These are phyloP conservation scores for Odontamblyopus lacepedii DNA, from an alignment of 2,797 vertebrate genomes.

Conservation along the genomic window DNA sequence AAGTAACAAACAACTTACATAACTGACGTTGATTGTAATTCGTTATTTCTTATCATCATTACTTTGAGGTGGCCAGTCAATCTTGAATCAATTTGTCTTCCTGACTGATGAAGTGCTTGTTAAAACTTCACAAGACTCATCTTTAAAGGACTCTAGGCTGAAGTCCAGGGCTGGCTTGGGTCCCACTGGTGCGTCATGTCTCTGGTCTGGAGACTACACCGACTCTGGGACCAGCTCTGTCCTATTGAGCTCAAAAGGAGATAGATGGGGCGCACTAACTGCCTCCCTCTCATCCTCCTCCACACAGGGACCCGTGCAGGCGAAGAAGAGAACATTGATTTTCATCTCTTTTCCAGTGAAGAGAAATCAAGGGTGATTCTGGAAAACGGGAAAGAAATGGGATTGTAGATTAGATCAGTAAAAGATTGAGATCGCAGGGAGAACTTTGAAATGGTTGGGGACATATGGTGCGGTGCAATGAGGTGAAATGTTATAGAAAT, in stretches of 20 bases:
- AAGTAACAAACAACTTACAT: neutral
- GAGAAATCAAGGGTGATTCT: conserved; percentile 73
- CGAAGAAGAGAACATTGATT: conserved; percentile 74
- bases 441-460: conserved; percentile 50
- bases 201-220: conserved; percentile 39
- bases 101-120: neutral
- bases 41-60: neutral
- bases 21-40: neutral
- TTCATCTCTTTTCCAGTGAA: conserved; percentile 68
- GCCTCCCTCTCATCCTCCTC: conserved; percentile 60
- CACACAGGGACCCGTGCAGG: conserved; percentile 52
- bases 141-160: conserved; percentile 25
- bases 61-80: neutral
- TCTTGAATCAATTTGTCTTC: conserved; percentile 1
- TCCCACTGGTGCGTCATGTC: conserved; percentile 37
- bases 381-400: conserved; percentile 37
- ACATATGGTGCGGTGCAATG: conserved; percentile 20
- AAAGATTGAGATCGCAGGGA: conserved; percentile 56
- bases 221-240: conserved; percentile 51
- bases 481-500: conserved; percentile 17
- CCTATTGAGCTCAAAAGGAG: conserved; percentile 61
- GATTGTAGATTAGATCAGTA: conserved; percentile 51
- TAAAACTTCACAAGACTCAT: conserved; percentile 9
- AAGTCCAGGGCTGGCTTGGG: conserved; percentile 19
- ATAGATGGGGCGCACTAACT: conserved; percentile 68